A percentile compares a stretch with the other conserved stretches of the same genome.
These are phyloP conservation scores for Nasonia vitripennis DNA, from an alignment of 1,140 invertebrate species.

Conservation along the genomic window DNA sequence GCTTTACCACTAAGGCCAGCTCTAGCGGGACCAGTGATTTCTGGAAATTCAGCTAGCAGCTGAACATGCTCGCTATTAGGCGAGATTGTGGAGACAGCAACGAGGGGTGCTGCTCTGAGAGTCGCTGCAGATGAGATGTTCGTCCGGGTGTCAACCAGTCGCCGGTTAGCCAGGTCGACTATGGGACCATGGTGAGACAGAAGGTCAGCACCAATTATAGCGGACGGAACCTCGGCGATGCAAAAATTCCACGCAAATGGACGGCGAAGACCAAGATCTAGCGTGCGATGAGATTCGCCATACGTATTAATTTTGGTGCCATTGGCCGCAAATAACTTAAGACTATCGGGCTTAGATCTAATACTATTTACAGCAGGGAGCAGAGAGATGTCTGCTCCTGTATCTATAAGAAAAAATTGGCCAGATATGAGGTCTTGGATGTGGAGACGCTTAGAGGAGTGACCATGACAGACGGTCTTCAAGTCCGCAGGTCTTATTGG, in stretches of 20 bases:
- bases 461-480: too few relatives aligned
- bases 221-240: conserved; percentile 17
- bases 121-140: neutral
- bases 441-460: neutral
- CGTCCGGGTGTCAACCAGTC: neutral
- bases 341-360: neutral
- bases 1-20: neutral
- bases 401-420: neutral
- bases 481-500: too few relatives aligned
- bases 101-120: neutral
- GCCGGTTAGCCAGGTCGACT: conserved; percentile 17
- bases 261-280: conserved; percentile 23
- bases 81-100: neutral
- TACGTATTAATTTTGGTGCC: conserved; percentile 1
- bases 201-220: conserved; percentile 40
- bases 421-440: neutral
- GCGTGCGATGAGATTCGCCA: neutral
- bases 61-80: neutral
- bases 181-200: conserved; percentile 9
- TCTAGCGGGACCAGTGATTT: neutral
- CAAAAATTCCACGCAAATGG: neutral
- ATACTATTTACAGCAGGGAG: neutral
- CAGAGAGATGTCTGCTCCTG: neutral
- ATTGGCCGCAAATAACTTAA: neutral
- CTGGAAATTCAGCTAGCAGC: neutral